Evolutionary conservation across 2,113 vertebrate genomes (phyloP).

Genomic region (Vicugna pacos): DNA sequence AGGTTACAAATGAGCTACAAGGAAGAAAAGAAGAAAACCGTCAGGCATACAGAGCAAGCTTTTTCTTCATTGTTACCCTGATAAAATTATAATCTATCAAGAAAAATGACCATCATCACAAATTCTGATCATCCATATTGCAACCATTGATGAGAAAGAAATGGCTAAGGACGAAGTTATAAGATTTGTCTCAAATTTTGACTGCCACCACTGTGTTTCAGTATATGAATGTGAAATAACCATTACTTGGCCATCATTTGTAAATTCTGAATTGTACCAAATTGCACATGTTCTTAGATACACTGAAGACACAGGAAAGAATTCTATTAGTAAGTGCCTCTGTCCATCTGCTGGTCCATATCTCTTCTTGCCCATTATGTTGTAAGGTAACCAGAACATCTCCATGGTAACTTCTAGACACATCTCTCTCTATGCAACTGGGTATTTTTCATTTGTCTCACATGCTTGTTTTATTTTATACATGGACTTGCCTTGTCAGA

Average conservation of each 20-base stretch:
- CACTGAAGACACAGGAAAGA: not conserved
- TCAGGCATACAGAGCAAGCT: constrained; percentile 46
- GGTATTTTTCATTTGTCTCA: not conserved
- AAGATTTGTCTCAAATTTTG: constrained; percentile 52
- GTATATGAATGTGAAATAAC: constrained; percentile 69
- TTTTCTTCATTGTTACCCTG: constrained; percentile 65
- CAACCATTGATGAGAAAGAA: constrained; percentile 10
- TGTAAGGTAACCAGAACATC: not conserved
- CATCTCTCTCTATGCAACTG: not conserved
- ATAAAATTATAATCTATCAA: constrained; percentile 74
- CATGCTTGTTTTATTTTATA: not conserved
- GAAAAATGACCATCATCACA: constrained; percentile 67
- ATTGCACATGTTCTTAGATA: constrained; percentile 31
- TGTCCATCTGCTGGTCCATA: not conserved
- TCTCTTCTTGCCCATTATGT: not conserved
- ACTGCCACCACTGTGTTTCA: constrained; percentile 16
- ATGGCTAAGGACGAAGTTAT: constrained; percentile 30
- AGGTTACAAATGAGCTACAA: constrained; percentile 78
- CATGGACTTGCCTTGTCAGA: not conserved
- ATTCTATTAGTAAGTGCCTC: constrained; percentile 45
- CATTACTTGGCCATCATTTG: constrained; percentile 65
- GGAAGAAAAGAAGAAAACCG: constrained; percentile 58
- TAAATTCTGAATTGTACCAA: constrained; percentile 60
- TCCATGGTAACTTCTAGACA: not conserved
- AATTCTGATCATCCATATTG: constrained; percentile 59